Base-by-base conservation (phyloP, 2,797 vertebrate genomes). In the Pelobates cultripes region DNA sequence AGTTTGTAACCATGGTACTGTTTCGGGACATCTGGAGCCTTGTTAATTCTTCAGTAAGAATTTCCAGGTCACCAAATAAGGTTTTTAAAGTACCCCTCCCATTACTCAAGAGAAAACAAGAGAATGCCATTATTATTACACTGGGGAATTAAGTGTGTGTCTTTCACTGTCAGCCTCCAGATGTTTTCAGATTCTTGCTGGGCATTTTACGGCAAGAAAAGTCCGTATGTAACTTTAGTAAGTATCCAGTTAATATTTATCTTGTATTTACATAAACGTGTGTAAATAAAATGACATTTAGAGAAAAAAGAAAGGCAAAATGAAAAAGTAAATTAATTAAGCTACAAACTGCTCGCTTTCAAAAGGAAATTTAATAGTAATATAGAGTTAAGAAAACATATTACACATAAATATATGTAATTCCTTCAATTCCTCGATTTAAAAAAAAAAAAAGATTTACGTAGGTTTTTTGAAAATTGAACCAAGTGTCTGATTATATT, bases 41-140 rank as follows among this genome's bases (percentile, higher is more conserved):
- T 45, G 77, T 72, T 79, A 55, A 66, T 17, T 55, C 70, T 69
- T 64, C 41, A 79, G 66, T 79, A 75, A 67, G 72, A 84, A 84
- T 84, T 84, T 84, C 72, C 72, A 84, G 77, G 82, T 84, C 82
- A 79, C 68, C 3, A 83, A 42, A 75, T 64, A 64, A 47, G 77
- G 55, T 79, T 83, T 79, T 68, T 15, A 79, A 70, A 44, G 77
- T 53, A 75, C 72, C 77, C 70, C 82, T 79, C 82, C 82, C 77
- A 79, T 75, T 43, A 57, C 55, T 66, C 64, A 14, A 75, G 67
- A 2, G 42, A 70, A 75, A 78, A 83, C 71, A 79, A 84, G 77
- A 75, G 75, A 79, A 79, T 17, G 44, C 82, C 82, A 79, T 79
- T 84, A 84, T 71, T 40, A 69, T 7, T 28, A 28, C 76, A 61